Evolutionary conservation across 1,140 invertebrate genomes (phyloP).

Genomic region (Oncopodura yosiiana): DNA sequence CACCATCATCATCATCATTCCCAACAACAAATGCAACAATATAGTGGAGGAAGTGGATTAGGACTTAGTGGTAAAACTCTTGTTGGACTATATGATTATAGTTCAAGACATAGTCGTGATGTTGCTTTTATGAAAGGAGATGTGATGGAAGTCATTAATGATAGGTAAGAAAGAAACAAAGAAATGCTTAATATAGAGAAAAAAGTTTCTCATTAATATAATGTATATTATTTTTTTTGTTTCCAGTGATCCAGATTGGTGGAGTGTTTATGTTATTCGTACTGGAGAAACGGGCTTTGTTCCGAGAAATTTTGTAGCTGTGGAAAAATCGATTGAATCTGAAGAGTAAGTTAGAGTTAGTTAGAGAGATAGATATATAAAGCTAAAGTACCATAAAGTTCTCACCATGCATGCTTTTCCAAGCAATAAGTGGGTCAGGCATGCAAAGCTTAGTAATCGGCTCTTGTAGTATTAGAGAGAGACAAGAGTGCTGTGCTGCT

Average conservation of each 20-base stretch:
- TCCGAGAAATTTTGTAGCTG: slow-evolving; percentile 86
- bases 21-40: background rate
- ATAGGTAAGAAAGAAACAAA: slow-evolving; percentile 52
- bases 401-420: too few species aligned
- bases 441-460: too few species aligned
- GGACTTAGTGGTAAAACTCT: slow-evolving; percentile 52
- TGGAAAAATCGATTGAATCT: slow-evolving; percentile 84
- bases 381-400: too few species aligned
- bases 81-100: slow-evolving; percentile 83
- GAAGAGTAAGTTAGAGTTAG: slow-evolving; percentile 71
- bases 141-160: slow-evolving; percentile 77
- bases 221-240: slow-evolving; percentile 20
- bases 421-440: too few species aligned
- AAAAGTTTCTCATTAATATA: too few species aligned
- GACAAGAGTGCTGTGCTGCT: too few species aligned
- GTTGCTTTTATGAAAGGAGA: slow-evolving; percentile 86
- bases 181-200: too few species aligned
- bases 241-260: slow-evolving; percentile 76
- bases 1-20: slow-evolving; percentile 12
- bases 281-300: slow-evolving; percentile 81
- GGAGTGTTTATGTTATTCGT: slow-evolving; percentile 76
- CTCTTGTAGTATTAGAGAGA: too few species aligned
- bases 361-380: too few species aligned
- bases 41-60: slow-evolving; percentile 12
- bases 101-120: slow-evolving; percentile 77